Evolutionary conservation across 2,888 invertebrate genomes (phyloP), one percentile per base, ranked within the genome.

Genomic region (Arctia plantaginis): DNA sequence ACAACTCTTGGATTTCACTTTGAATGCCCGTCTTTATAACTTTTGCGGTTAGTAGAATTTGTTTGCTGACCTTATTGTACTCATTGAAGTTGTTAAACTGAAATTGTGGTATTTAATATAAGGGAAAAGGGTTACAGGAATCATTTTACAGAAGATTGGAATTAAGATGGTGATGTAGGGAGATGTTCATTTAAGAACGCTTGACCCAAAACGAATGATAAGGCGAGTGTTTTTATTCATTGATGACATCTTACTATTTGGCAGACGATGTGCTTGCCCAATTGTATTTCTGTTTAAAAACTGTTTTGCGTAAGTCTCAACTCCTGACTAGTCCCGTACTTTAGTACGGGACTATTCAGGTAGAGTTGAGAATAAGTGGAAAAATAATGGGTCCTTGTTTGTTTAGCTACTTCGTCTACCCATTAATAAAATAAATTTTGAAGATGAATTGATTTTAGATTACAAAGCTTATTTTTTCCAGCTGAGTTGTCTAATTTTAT

Each of bases 1-100:
- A 73, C 70, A 71, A 76, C 55, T 66, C 27, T n/a, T 33, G 8
- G 72, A 69, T 80, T 65, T 66, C 72, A 80, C 35, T 67, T 39
- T 47, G 66, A 67, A 70, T 77, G 68, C 68, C 66, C 30, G 71
- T 70, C 77, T 75, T 69, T 68, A 77, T 75, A 67, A 65, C 15
- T 75, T 75, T 73, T 71, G 71, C 30, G 27, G 69, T 59, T 10
- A 6, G 62, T 71, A 20, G 10, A 30, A 35, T 70, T 66, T 12
- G 55, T 66, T 30, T 51, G n/a, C 6, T 15, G 39, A 7, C 20
- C 35, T 35, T 47, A 69, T 18, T 69, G 41, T 8, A 62, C 39
- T 41, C 10, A 65, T 65, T 66, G 4, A 41, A 15, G 3, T 44
- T 41, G 65, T 65, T 62, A 18, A 30, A 30, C 62, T 62, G 30